Evolutionary conservation across 2,888 invertebrate species (phyloP), one percentile per base, ranked within the genome.

Genomic region (Schrankia costaestrigalis): DNA sequence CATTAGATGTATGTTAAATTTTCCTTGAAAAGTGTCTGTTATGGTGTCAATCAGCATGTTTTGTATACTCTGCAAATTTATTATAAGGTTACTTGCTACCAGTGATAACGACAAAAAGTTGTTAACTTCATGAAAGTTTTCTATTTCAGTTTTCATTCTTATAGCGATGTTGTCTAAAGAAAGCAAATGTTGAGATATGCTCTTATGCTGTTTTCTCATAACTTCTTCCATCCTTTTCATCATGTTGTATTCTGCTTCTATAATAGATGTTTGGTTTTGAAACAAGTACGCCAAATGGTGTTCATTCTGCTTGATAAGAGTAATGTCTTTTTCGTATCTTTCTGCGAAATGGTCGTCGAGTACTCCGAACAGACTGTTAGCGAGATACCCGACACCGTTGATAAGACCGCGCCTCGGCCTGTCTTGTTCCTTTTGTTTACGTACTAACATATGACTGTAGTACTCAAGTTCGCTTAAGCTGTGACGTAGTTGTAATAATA

Each of bases 341-440:
- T n/a, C n/a, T n/a, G n/a, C n/a, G n/a, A n/a, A n/a, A n/a, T n/a
- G n/a, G n/a, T n/a, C n/a, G 29, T 39, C 39, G 8, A 45, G 21
- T 31, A 48, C 41, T 6, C 44, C 41, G 27, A 47, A 51, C 14
- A 47, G 19, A 1, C 19, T 26, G 13, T 42, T 30, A 9, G 47
- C 51, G 5, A 46, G 21, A 14, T 36, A 24, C 9, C 46, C 44
- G 26, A 44, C 26, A 6, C 31, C 42, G 14, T 46, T 42, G 24
- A 48, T 32, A 12, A 24, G 11, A 9, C 15, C 23, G 3, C 23
- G 13, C 18, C 19, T 3, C 4, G 21, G 5, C 10, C 11, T 15
- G 2, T 15, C 3, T 11, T 15, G 5, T 2, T 27, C 17, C 6
- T 18, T 11, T 27, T n/a, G 27, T 19, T 27, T 18, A 27, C 13